phyloP scores from a whole-genome alignment of 2,113 vertebrate genomes.

The Ramphastos sulfuratus region DNA sequence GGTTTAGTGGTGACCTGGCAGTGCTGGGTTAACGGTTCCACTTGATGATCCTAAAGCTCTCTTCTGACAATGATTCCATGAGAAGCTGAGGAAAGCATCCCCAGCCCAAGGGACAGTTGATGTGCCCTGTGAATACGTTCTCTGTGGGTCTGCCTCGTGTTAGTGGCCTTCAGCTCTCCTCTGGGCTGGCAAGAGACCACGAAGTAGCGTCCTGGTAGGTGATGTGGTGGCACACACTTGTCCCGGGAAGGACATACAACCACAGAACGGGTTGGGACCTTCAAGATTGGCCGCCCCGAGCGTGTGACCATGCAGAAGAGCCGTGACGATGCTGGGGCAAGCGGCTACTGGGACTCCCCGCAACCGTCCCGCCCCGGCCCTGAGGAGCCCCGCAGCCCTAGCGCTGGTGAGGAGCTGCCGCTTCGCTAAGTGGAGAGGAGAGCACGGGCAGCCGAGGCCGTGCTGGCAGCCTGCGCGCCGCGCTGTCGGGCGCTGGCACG shows the following conservation, averaged over 20 bases:
- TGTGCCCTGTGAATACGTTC: not conserved
- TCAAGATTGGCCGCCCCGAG: fast-evolving
- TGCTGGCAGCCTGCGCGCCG: slow-evolving; percentile 36
- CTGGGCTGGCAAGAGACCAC: too few relatives aligned
- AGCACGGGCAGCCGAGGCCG: slow-evolving; percentile 34
- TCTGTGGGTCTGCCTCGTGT: fast-evolving
- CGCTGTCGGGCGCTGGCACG: slow-evolving; percentile 73
- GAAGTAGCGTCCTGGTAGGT: not conserved
- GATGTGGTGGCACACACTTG: fast-evolving
- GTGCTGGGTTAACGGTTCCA: too few relatives aligned
- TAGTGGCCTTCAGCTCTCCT: too few relatives aligned
- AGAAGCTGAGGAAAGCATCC: not conserved
- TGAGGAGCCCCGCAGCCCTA: fast-evolving
- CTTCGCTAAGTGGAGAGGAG: slow-evolving; percentile 37
- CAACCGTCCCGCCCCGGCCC: not conserved
- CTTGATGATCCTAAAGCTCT: too few relatives aligned
- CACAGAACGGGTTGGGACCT: not conserved
- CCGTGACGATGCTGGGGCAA: fast-evolving
- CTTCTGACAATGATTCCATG: too few relatives aligned
- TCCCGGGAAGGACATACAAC: not conserved
- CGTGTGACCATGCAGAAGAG: fast-evolving
- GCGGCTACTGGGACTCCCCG: fast-evolving
- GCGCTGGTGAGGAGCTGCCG: not conserved
- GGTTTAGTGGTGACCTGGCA: too few relatives aligned
- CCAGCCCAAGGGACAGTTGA: fast-evolving